These are phyloP conservation scores for Xestia ashworthii DNA, from an alignment of 2,888 invertebrate genomes.

Conservation along the genomic window DNA sequence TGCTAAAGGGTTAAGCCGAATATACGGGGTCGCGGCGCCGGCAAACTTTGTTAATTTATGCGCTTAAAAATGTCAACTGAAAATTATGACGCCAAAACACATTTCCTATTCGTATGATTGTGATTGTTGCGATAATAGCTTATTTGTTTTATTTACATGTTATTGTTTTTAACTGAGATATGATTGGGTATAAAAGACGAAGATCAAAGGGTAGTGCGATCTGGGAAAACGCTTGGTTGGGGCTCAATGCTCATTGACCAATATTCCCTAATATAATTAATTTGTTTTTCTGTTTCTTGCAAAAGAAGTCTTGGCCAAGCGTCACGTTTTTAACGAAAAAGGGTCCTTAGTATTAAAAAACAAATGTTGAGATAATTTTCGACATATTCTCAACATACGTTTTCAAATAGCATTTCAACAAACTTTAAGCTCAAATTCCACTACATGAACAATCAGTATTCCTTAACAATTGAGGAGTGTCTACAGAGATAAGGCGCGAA, in stretches of 20 bases:
- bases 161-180: conserved; percentile 20
- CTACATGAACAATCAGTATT: conserved; percentile 68
- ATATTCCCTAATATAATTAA: neutral
- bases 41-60: conserved; percentile 91
- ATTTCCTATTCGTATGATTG: conserved; percentile 87
- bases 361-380: neutral
- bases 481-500: conserved; percentile 84
- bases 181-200: neutral
- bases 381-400: conserved; percentile 9
- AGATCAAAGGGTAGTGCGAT: neutral
- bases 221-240: neutral
- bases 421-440: conserved; percentile 47
- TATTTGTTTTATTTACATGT: conserved; percentile 52
- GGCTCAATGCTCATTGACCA: neutral
- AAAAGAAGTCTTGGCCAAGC: neutral
- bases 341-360: neutral
- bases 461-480: conserved; percentile 82
- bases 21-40: conserved; percentile 88
- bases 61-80: conserved; percentile 91
- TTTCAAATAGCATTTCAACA: conserved; percentile 15
- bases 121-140: conserved; percentile 69
- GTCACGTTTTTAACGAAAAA: neutral
- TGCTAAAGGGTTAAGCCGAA: conserved; percentile 91
- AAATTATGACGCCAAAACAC: conserved; percentile 90
- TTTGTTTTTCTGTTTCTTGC: neutral